Evolutionary conservation across 2,113 vertebrate species (phyloP).

Genomic region (Heterotilapia buettikoferi): DNA sequence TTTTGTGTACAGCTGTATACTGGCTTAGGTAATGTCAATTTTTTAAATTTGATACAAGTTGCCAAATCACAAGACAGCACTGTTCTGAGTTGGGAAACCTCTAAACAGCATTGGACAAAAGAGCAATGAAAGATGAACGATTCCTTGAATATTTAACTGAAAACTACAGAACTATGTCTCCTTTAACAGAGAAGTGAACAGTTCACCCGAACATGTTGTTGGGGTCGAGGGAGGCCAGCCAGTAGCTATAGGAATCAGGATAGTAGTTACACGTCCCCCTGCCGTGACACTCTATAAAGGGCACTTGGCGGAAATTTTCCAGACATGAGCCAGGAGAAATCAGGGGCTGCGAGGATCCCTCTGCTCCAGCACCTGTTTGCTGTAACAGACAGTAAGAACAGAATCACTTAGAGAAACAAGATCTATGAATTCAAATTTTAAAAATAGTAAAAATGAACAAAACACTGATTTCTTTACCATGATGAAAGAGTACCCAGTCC

Average conservation of each 20-base stretch:
- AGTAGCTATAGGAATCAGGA: conserved; percentile 87
- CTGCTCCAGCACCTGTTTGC: conserved; percentile 83
- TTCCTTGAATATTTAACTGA: neutral
- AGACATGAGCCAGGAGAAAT: conserved; percentile 86
- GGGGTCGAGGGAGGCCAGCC: conserved; percentile 78
- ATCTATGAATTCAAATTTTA: neutral
- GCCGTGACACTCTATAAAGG: conserved; percentile 87
- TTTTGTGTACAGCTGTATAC: neutral
- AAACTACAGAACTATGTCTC: neutral
- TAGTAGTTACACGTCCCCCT: conserved; percentile 87
- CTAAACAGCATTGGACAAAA: neutral
- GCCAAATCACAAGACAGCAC: neutral
- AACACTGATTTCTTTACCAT: conserved; percentile 75
- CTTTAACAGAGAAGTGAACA: neutral
- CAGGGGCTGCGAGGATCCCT: conserved; percentile 83
- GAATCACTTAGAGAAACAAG: neutral
- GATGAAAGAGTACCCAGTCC: conserved; percentile 90
- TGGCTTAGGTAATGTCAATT: neutral
- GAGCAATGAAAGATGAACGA: neutral
- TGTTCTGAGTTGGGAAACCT: neutral
- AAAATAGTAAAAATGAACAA: neutral
- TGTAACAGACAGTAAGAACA: conserved; percentile 28
- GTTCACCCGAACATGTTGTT: conserved; percentile 83
- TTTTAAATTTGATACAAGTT: neutral
- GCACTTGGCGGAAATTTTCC: conserved; percentile 80